These are phyloP conservation scores for Cantharis nigra DNA, from an alignment of 2,888 invertebrate genomes.

Conservation along the genomic window DNA sequence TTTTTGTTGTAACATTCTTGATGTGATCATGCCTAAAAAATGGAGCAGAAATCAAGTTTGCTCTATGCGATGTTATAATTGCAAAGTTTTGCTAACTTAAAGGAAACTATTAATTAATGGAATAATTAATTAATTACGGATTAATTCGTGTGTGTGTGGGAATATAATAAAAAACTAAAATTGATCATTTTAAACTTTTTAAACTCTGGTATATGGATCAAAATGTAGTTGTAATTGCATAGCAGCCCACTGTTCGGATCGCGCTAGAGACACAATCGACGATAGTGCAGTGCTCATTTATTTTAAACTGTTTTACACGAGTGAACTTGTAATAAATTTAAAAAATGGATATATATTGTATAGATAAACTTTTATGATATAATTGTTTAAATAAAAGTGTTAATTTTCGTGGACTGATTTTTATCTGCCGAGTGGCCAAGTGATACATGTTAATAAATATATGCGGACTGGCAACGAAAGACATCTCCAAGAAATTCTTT, in stretches of 20 bases:
- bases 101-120: constrained; percentile 15
- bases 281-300: constrained; percentile 53
- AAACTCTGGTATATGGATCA: constrained; percentile 53
- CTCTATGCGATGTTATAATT: constrained; percentile 27
- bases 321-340: constrained; percentile 51
- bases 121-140: constrained; percentile 24
- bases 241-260: constrained; percentile 55
- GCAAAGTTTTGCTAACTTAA: constrained; percentile 27
- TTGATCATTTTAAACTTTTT: constrained; percentile 39
- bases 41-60: constrained; percentile 26
- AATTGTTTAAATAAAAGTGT: constrained; percentile 46
- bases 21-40: constrained; percentile 35
- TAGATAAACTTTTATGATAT: constrained; percentile 40
- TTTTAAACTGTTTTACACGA: constrained; percentile 44
- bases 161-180: constrained; percentile 34
- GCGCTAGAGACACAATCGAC: constrained; percentile 45
- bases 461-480: constrained; percentile 40
- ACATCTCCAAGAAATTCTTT: constrained; percentile 35
- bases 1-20: constrained; percentile 28
- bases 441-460: constrained; percentile 24
- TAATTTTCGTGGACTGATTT: constrained; percentile 48
- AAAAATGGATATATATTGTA: constrained; percentile 43
- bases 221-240: constrained; percentile 48
- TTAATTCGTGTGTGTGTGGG: constrained; percentile 52
- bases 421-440: constrained; percentile 36